Evolutionary conservation across 2,113 vertebrate species (phyloP), one percentile per base, ranked within the genome.

Genomic region (Percopsis transmontana): DNA sequence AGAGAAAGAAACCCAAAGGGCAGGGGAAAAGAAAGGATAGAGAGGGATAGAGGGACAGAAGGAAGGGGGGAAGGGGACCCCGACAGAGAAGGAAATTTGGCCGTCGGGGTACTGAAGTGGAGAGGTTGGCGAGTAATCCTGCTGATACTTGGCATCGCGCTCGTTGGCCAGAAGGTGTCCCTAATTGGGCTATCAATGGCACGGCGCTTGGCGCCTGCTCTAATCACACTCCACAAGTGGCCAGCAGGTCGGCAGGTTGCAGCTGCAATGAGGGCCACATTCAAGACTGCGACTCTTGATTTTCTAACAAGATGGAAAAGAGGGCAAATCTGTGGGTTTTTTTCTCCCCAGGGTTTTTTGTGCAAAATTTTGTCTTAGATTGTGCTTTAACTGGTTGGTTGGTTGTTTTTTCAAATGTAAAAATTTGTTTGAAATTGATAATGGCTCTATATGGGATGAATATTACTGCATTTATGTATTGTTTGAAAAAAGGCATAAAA

Each of bases 81-180:
- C 27, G 27, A 33, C 27, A 13, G 91, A 92, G 83, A 85, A 88
- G 88, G 91, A 90, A 89, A 90, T 3, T 14, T 23, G 3, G 13
- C 27, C 89, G 85, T 20, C 41, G 19, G 20, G 23, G 24, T 57
- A 81, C 27, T 91, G 91, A 88, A 93, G 72, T 76, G 87, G 85
- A 91, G 92, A 91, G 88, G 87, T 90, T 93, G 92, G 90, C 92
- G 94, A 93, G 93, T 94, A 95, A 95, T 90, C 82, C 85, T 82
- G 92, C 80, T 84, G 87, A 88, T 88, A 87, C 85, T 90, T 89
- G 90, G 82, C 88, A 81, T 91, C 87, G 79, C 88, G 87, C 84
- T 92, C 85, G 70, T 83, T 90, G 90, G 89, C 85, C 83, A 91
- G 89, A 91, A 91, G 88, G 82, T 91, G 87, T 92, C 89, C 91